phyloP scores from a whole-genome alignment of 2,797 vertebrate species.

The Ceryle rudis region DNA sequence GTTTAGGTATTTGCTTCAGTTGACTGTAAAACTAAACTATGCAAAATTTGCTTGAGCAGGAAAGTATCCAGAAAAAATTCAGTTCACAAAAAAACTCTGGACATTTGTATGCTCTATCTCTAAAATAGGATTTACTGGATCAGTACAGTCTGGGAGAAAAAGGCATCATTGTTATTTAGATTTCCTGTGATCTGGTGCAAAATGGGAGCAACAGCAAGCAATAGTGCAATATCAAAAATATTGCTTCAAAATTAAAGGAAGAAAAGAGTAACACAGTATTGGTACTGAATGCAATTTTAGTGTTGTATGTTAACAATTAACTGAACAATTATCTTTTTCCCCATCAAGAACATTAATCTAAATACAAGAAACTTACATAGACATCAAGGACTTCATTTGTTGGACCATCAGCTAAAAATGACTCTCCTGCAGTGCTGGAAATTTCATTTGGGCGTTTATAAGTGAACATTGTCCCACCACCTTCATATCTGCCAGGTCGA shows the following conservation, averaged over 20 bases:
- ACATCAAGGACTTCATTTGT: slow-evolving; percentile 95
- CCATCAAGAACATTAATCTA: background rate
- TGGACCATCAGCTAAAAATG: slow-evolving; percentile 93
- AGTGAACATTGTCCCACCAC: slow-evolving; percentile 93
- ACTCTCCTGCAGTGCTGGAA: slow-evolving; percentile 93
- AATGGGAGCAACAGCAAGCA: background rate
- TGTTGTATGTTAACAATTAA: background rate
- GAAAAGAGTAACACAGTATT: background rate
- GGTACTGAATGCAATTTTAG: background rate
- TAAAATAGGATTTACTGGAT: slow-evolving; percentile 42
- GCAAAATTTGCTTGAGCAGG: slow-evolving; percentile 12
- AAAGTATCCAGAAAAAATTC: slow-evolving; percentile 8
- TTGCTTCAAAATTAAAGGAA: background rate
- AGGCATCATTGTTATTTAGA: slow-evolving; percentile 3
- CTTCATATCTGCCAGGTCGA: slow-evolving; percentile 92
- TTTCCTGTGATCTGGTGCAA: background rate
- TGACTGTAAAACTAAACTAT: slow-evolving; percentile 46
- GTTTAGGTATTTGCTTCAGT: slow-evolving; percentile 27
- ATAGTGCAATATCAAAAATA: background rate
- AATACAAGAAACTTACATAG: slow-evolving; percentile 85
- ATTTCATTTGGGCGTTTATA: slow-evolving; percentile 97
- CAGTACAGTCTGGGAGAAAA: slow-evolving; percentile 19
- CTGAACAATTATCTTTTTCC: background rate
- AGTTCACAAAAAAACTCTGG: background rate
- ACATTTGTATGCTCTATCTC: background rate